These are phyloP conservation scores for Epinephelus malabaricus DNA, from an alignment of 2,797 vertebrate species.

Conservation along the genomic window DNA sequence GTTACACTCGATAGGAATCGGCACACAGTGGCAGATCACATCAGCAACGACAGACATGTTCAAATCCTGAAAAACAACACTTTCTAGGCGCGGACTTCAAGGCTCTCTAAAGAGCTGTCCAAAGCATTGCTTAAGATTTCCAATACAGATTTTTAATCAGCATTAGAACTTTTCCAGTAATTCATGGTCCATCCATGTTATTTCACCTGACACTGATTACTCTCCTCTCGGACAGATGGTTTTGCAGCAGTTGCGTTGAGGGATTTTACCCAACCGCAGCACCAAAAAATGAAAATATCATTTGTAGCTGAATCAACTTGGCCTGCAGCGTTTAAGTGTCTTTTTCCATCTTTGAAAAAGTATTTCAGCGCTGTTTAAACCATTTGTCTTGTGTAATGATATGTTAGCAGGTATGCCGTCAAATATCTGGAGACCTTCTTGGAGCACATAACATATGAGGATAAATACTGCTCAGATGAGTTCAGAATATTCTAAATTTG, in stretches of 20 bases:
- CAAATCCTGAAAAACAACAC: conserved; percentile 14
- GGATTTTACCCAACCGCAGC: conserved; percentile 48
- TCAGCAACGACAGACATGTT: not conserved
- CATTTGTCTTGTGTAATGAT: conserved; percentile 49
- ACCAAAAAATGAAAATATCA: conserved; percentile 62
- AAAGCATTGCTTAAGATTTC: conserved; percentile 53
- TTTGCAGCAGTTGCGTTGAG: conserved; percentile 41
- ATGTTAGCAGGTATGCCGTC: conserved; percentile 42
- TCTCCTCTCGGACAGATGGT: conserved; percentile 59
- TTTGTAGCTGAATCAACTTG: conserved; percentile 65
- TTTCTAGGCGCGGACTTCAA: conserved; percentile 2
- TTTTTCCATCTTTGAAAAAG: conserved; percentile 46
- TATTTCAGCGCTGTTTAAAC: conserved; percentile 34
- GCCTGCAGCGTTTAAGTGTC: conserved; percentile 11
- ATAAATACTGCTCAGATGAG: conserved; percentile 27
- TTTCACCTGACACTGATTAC: conserved; percentile 77
- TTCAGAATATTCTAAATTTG: conserved; percentile 13
- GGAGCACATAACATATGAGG: not conserved
- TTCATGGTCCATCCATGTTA: conserved; percentile 60
- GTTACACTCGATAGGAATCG: conserved; percentile 1
- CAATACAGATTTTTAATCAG: conserved; percentile 66
- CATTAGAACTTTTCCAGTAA: conserved; percentile 55
- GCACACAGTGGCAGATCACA: conserved; percentile 37
- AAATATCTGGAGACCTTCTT: conserved; percentile 39
- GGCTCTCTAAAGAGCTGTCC: not conserved